phyloP scores from a whole-genome alignment of 2,797 vertebrate genomes.

The Caiman crocodilus region DNA sequence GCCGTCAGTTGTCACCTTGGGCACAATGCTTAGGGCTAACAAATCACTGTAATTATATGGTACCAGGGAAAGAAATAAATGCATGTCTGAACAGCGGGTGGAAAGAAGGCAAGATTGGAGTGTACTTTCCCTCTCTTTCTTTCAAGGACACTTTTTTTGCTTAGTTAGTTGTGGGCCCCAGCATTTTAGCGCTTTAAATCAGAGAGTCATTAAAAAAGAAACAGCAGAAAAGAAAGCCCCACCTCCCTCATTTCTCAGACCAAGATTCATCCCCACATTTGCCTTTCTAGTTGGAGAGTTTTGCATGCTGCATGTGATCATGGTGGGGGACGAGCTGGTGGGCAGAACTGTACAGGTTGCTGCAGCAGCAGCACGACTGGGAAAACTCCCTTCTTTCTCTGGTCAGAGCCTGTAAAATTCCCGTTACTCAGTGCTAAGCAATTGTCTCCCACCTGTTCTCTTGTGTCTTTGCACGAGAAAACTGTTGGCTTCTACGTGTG shows the following conservation, averaged over 20 bases:
- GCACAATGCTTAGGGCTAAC: not conserved
- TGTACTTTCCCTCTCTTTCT: not conserved
- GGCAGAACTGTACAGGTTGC: not conserved
- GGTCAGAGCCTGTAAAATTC: not conserved
- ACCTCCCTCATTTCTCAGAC: not conserved
- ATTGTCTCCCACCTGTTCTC: not conserved
- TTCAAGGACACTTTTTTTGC: not conserved
- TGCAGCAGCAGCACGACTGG: not conserved
- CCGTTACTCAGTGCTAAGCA: not conserved
- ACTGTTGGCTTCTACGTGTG: not conserved
- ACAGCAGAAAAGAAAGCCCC: not conserved
- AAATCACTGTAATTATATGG: conserved; percentile 6
- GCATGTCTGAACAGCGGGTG: not conserved
- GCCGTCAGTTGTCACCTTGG: not conserved
- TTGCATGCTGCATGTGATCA: not conserved
- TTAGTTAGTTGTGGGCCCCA: not conserved
- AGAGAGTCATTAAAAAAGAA: not conserved
- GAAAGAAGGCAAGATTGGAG: not conserved
- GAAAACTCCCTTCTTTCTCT: not conserved
- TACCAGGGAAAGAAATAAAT: conserved; percentile 1
- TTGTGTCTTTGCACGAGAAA: not conserved
- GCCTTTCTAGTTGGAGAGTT: not conserved
- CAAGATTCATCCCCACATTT: not conserved
- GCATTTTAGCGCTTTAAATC: not conserved
- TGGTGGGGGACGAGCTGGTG: not conserved